These are phyloP conservation scores for Capreolus pygargus DNA, from an alignment of 2,113 vertebrate genomes.

Conservation along the genomic window DNA sequence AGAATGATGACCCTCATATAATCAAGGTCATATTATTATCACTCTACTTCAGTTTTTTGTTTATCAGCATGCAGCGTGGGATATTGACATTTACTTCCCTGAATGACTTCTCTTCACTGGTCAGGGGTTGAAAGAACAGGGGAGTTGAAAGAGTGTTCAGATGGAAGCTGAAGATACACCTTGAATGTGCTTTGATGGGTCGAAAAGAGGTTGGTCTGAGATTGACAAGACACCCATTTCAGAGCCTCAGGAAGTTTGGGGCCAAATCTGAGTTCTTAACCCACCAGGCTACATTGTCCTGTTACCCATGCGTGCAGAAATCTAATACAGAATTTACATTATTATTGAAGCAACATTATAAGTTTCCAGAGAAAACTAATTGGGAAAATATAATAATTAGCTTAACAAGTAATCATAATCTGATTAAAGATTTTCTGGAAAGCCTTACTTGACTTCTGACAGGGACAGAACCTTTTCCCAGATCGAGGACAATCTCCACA, in stretches of 20 bases:
- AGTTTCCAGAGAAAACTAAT: not conserved
- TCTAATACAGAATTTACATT: not conserved
- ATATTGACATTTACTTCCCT: slow-evolving; percentile 47
- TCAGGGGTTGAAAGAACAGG: not conserved
- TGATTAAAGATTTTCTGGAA: not conserved
- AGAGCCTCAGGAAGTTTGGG: not conserved
- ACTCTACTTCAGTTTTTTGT: not conserved
- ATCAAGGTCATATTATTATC: not conserved
- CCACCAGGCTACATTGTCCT: not conserved
- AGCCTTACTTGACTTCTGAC: slow-evolving; percentile 91
- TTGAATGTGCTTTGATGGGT: not conserved
- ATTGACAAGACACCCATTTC: not conserved
- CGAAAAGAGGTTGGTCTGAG: not conserved
- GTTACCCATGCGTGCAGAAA: not conserved
- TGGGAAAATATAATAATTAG: not conserved
- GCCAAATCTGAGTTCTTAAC: not conserved
- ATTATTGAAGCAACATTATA: not conserved
- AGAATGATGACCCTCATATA: not conserved
- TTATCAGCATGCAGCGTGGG: not conserved
- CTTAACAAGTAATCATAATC: not conserved
- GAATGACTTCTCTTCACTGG: not conserved
- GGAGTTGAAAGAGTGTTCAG: not conserved
- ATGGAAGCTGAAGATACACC: not conserved
- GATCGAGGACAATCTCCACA: slow-evolving; percentile 95
- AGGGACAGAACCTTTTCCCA: slow-evolving; percentile 92